Evolutionary conservation across 2,888 invertebrate genomes (phyloP), one percentile per base, ranked within the genome.

Genomic region (Drosophila antonietae): DNA sequence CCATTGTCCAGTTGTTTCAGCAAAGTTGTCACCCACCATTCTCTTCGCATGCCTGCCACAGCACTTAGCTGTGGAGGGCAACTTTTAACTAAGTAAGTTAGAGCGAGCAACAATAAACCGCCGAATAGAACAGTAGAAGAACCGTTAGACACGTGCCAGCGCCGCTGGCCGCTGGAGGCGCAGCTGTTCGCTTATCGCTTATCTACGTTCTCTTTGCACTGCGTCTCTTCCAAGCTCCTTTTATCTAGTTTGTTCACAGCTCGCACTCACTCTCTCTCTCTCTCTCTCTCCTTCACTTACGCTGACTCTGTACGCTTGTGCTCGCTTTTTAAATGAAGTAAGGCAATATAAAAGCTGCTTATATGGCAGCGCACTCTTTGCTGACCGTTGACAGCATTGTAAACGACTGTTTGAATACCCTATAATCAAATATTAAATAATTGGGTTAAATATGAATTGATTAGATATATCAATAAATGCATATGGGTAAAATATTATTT

Each of bases 291-390:
- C 0, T 41, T 23, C 10, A 20, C 12, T 15, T 31, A 1, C 7
- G 7, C 7, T 14, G 33, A 2, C 23, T 46, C 14, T 46, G 7
- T 23, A 37, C 35, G 35, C 56, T 62, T 53, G 43, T 52, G 53
- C 47, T 56, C 52, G 37, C 31, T 51, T 60, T 66, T 66, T 49
- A 73, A 86, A 78, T 86, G 71, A 86, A 83, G 80, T 72, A 75
- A 75, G 84, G 78, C 83, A 86, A 64, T 68, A 81, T 73, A 76
- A 86, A 88, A 88, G 83, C 78, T 67, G 70, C 83, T 84, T 87
- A 83, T 69, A 71, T 63, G 79, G 60, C 59, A 46, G 63, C 59
- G 51, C 59, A 61, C 55, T 70, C 51, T 49, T 65, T 59, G 60
- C 59, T 37, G 53, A 55, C 33, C 59, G 33, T 53, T 47, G 49